Evolutionary conservation across 1,140 invertebrate genomes (phyloP).

Genomic region (Sitodiplosis mosellana): DNA sequence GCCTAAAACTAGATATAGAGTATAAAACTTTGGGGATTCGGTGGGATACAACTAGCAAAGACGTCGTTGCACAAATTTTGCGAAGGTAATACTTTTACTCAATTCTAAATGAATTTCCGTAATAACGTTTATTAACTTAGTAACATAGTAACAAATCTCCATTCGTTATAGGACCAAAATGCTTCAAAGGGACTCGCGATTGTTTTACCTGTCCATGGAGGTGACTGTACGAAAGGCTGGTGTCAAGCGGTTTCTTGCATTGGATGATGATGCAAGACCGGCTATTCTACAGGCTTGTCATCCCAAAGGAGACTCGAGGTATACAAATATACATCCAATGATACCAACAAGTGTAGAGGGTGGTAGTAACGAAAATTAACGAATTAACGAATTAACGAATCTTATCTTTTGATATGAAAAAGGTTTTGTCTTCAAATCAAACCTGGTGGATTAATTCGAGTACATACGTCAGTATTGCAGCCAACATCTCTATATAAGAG

Average conservation of each 20-base stretch:
- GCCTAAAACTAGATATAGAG: conserved; percentile 75
- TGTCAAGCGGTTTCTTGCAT: conserved; percentile 56
- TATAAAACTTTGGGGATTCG: conserved; percentile 82
- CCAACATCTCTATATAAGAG: conserved; percentile 85
- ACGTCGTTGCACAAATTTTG: conserved; percentile 66
- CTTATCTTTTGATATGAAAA: conserved; percentile 10
- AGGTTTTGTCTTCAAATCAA: conserved; percentile 73
- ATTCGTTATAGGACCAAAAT: conserved; percentile 33
- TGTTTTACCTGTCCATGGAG: conserved; percentile 90
- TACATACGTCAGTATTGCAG: conserved; percentile 78
- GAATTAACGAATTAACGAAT: no score
- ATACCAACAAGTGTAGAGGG: no score
- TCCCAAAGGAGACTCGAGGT: conserved; percentile 77
- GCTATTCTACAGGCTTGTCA: conserved; percentile 79
- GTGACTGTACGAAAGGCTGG: conserved; percentile 66
- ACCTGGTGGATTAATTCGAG: conserved; percentile 69
- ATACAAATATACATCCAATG: no score
- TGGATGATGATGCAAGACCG: conserved; percentile 75
- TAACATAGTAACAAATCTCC: not conserved
- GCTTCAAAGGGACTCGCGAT: conserved; percentile 73
- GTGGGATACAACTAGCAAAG: conserved; percentile 65
- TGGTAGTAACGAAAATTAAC: no score
- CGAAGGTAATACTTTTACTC: conserved; percentile 42
- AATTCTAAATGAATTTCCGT: not conserved
- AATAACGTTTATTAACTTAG: not conserved